Percentiles rank a stretch among this genome's conserved stretches.
Conservation (phyloP, 2,888 invertebrate species). For the Volucella zonaria region DNA sequence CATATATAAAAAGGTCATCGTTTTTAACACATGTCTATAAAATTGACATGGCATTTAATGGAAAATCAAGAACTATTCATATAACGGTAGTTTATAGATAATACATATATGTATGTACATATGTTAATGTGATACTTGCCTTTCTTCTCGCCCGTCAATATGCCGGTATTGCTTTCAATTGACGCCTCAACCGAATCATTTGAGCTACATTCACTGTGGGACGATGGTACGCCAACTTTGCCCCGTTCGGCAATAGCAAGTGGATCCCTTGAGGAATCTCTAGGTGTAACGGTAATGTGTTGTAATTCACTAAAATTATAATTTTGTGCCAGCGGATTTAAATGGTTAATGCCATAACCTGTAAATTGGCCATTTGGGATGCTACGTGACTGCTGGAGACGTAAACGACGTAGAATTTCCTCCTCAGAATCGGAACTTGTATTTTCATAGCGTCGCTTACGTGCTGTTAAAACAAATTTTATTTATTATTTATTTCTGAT, state of each 20-base stretch:
- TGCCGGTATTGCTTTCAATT: conserved; percentile 81
- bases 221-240: conserved; percentile 82
- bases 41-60: conserved; percentile 2
- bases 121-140: conserved; percentile 75
- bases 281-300: conserved; percentile 80
- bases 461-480: conserved; percentile 75
- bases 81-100: not conserved
- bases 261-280: conserved; percentile 80
- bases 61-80: not conserved
- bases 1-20: conserved; percentile 17
- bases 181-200: conserved; percentile 82
- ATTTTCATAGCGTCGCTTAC: conserved; percentile 81
- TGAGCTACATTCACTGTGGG: conserved; percentile 82
- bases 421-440: conserved; percentile 90
- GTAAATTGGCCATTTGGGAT: conserved; percentile 78
- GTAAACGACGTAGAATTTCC: conserved; percentile 85
- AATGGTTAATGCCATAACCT: conserved; percentile 80
- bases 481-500: conserved; percentile 2
- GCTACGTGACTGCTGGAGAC: conserved; percentile 83
- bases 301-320: conserved; percentile 81
- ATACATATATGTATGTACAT: not conserved
- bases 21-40: not conserved
- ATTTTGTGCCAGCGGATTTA: conserved; percentile 80
- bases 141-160: conserved; percentile 81
- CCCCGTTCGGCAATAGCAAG: conserved; percentile 82